Base-by-base conservation (phyloP, 2,113 vertebrate species). In the Xyliphius kryptos region DNA sequence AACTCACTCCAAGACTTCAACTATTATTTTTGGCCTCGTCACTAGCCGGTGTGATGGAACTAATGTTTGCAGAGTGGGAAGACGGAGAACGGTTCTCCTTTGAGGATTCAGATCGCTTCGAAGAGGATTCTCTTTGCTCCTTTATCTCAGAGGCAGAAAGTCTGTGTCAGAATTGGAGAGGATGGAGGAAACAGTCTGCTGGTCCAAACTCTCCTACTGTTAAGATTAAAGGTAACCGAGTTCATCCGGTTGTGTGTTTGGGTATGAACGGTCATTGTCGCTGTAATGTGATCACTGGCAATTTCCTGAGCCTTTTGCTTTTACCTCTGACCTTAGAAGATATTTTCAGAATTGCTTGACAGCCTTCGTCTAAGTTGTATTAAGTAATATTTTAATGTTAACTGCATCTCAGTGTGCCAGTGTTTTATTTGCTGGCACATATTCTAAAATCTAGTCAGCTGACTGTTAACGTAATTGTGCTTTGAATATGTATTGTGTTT, bases 41-140 rank as follows among this genome's bases (percentile, higher is more conserved):
- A n/a, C n/a, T n/a, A n/a, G n/a, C n/a, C n/a, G 83, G 88, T 89
- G 91, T 89, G 72, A 99, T 98, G 96, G 96, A 99, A 91, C 92
- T 98, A 79, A 98, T 98, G 96, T 98, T 99, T 20, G 96, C 96
- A 2, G 96, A 99, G 88, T 98, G 96, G 95, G 96, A 99, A 88
- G 96, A 99, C 69, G 95, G 93, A 14, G 96, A 99, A 80, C 89
- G 96, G 84, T 99, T 98, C 83, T 99, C 96, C 6, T 98, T 98
- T 72, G 95, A 98, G 82, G 96, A 99, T 84, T 98, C 95, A 0
- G 96, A 99, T 78, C 91, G 95, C 61, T 98, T 98, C 75, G 96
- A 99, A 76, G 96, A 97, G 77, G 96, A 99, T 82, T 99, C 96
- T 9, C 90, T 98, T 76, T 98, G 95, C 81, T 98, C 95, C 67